Conservation (phyloP, 2,888 invertebrate species). For the Lepidocyrtoides sp. region DNA sequence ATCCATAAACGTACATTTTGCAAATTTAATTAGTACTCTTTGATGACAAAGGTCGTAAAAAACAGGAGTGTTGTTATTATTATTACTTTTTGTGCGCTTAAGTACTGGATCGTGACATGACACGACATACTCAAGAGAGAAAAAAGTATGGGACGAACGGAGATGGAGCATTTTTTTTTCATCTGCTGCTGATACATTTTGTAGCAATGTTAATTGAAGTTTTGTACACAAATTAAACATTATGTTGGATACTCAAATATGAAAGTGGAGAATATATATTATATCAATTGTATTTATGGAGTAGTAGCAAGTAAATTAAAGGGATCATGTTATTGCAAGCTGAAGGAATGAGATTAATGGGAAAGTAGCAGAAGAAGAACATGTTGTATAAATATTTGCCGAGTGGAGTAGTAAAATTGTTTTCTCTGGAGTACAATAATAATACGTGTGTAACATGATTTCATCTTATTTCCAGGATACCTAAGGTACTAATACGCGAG, state of each 20-base stretch:
- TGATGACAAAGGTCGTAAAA: conserved; percentile 73
- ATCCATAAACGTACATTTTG: conserved; percentile 37
- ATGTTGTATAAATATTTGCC: conserved; percentile 69
- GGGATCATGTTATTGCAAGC: background rate
- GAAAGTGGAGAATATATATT: background rate
- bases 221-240: conserved; percentile 40
- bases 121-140: conserved; percentile 60
- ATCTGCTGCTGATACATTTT: too few species aligned
- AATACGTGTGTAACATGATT: background rate
- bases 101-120: conserved; percentile 74
- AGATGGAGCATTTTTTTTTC: background rate
- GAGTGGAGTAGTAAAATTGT: conserved; percentile 51
- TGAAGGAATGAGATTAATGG: conserved; percentile 37
- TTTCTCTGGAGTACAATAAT: conserved; percentile 57
- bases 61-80: conserved; percentile 64
- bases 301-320: background rate
- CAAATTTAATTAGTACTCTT: conserved; percentile 76
- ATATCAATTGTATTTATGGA: background rate
- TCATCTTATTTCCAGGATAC: background rate
- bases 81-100: conserved; percentile 67
- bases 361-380: conserved; percentile 16
- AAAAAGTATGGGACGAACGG: conserved; percentile 52
- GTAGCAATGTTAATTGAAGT: conserved; percentile 58
- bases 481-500: background rate
- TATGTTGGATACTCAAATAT: conserved; percentile 46